These are phyloP conservation scores for Sitophilus oryzae DNA, from an alignment of 1,140 invertebrate species.

Conservation along the genomic window DNA sequence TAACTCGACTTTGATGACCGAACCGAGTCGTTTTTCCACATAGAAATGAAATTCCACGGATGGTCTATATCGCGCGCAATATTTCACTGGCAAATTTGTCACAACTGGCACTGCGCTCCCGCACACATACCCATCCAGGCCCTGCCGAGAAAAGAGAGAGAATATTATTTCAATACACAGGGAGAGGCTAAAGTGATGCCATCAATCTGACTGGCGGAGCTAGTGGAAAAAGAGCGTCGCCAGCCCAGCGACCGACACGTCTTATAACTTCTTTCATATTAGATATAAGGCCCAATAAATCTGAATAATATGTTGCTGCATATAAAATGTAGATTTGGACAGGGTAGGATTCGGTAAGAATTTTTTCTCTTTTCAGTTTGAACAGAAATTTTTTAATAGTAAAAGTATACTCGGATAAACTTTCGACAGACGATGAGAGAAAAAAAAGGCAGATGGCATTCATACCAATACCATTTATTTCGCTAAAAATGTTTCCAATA, in stretches of 20 bases:
- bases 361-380: neutral
- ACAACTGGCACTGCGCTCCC: conserved; percentile 27
- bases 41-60: too few species aligned
- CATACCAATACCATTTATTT: too few species aligned
- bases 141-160: too few species aligned
- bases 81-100: conserved; percentile 19
- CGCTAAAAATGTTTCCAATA: too few species aligned
- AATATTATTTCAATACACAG: conserved; percentile 28
- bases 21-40: too few species aligned
- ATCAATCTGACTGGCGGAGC: conserved; percentile 20
- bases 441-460: too few species aligned
- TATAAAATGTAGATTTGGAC: conserved; percentile 9
- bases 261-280: conserved; percentile 26
- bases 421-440: too few species aligned
- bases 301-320: conserved; percentile 23
- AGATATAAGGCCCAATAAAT: conserved; percentile 25
- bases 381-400: neutral
- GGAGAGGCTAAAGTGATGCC: conserved; percentile 24
- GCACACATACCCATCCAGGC: too few species aligned
- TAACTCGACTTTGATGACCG: too few species aligned
- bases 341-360: neutral
- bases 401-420: too few species aligned
- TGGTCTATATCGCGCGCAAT: neutral
- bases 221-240: conserved; percentile 24
- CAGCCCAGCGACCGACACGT: conserved; percentile 20